A percentile compares a stretch with the other conserved stretches of the same genome.
Conservation (phyloP, 2,888 invertebrate species). For the Temnothorax rugatulus region DNA sequence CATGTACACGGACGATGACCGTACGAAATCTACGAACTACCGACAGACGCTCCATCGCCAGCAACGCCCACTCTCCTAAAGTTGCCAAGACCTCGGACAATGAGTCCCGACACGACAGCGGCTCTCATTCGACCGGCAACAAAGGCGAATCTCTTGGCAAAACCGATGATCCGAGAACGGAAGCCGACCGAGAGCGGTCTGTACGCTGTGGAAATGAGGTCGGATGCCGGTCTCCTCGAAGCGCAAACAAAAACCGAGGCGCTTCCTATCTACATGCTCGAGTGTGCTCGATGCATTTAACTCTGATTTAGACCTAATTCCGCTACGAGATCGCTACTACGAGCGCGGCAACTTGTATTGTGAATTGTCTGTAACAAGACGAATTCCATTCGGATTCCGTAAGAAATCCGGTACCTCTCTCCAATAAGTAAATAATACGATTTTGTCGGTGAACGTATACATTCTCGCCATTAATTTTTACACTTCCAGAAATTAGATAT, state of each 20-base stretch:
- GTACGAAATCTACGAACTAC: slow-evolving; percentile 69
- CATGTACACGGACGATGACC: slow-evolving; percentile 56
- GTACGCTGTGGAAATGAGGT: slow-evolving; percentile 49
- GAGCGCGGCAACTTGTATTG: not conserved
- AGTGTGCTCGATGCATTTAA: slow-evolving; percentile 25
- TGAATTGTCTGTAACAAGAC: not conserved
- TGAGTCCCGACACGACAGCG: slow-evolving; percentile 74
- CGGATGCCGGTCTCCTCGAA: slow-evolving; percentile 45
- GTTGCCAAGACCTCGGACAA: slow-evolving; percentile 81
- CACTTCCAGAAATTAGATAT: not conserved
- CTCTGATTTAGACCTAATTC: slow-evolving; percentile 27
- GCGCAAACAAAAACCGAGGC: slow-evolving; percentile 48
- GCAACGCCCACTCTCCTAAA: slow-evolving; percentile 77
- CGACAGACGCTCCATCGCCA: slow-evolving; percentile 72
- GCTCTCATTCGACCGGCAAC: slow-evolving; percentile 72
- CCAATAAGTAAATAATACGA: not conserved
- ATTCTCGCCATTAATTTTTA: not conserved
- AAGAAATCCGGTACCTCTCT: not conserved
- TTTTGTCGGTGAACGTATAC: not conserved
- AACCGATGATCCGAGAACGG: slow-evolving; percentile 52
- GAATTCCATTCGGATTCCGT: not conserved
- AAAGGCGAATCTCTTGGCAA: slow-evolving; percentile 53
- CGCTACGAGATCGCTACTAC: not conserved
- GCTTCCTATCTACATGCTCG: slow-evolving; percentile 25
- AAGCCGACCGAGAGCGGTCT: slow-evolving; percentile 30